A percentile compares a stretch with the other conserved stretches of the same genome.
Conservation (phyloP, 2,797 vertebrate genomes). For the Enteromius treurensis region DNA sequence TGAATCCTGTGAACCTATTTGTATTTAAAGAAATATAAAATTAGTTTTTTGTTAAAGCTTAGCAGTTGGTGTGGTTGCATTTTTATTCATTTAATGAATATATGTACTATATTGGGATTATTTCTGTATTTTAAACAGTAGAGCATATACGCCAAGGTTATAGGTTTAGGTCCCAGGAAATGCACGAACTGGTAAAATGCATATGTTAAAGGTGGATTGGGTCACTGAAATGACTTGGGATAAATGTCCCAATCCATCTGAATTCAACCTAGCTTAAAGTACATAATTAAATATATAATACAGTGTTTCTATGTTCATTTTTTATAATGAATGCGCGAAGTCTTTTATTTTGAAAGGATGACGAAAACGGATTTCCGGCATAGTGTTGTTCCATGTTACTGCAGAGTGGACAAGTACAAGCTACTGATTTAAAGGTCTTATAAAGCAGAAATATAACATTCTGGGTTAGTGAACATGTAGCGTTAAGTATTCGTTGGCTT, state of each 20-base stretch:
- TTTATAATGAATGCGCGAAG: not conserved
- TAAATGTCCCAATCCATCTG: no score
- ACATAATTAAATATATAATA: not conserved
- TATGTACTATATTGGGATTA: not conserved
- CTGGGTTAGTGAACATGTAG: not conserved
- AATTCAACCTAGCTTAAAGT: not conserved
- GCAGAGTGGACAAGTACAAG: not conserved
- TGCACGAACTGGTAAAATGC: not conserved
- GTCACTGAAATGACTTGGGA: no score
- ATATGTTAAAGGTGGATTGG: no score
- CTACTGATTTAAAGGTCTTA: not conserved
- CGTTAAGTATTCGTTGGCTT: not conserved
- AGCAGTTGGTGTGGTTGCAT: not conserved
- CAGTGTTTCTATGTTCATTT: not conserved
- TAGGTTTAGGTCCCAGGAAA: not conserved
- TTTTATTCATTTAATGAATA: not conserved
- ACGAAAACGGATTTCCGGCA: not conserved
- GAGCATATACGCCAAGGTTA: not conserved
- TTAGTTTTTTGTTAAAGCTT: not conserved
- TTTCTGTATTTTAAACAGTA: not conserved
- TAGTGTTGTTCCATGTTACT: not conserved
- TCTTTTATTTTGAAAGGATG: constrained; percentile 9
- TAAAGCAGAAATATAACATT: not conserved
- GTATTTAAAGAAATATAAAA: no score
- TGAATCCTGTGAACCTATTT: not conserved